Evolutionary conservation across 2,888 invertebrate species (phyloP).

Genomic region (Hydraecia micacea): DNA sequence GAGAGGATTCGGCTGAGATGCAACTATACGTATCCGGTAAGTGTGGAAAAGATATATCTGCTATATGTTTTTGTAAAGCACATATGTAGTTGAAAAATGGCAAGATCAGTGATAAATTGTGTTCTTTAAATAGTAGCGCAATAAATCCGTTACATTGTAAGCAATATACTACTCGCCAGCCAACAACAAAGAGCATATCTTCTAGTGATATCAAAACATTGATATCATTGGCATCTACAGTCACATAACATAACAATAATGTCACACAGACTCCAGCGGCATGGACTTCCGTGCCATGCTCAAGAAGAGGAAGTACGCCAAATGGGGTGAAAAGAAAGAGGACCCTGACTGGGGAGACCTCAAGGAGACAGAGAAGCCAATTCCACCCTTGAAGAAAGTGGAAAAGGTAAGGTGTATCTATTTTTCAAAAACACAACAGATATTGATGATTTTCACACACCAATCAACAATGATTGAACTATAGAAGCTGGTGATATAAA

Average conservation of each 20-base stretch:
- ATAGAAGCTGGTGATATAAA: conserved; percentile 83
- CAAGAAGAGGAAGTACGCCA: conserved; percentile 98
- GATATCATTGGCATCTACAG: neutral
- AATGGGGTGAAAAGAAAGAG: conserved; percentile 97
- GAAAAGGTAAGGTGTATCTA: conserved; percentile 94
- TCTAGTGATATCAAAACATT: neutral
- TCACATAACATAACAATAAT: conserved; percentile 16
- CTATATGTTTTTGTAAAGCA: neutral
- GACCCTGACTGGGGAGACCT: conserved; percentile 98
- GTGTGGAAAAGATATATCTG: conserved; percentile 41
- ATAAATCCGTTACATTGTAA: neutral
- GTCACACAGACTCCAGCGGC: conserved; percentile 96
- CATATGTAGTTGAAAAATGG: neutral
- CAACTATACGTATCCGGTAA: conserved; percentile 98
- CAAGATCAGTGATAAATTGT: neutral
- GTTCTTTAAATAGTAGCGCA: neutral
- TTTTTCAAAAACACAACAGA: conserved; percentile 19
- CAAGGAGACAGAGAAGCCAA: conserved; percentile 97
- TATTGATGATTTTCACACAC: conserved; percentile 20
- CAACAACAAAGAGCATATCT: conserved; percentile 5
- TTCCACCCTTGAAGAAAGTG: conserved; percentile 96
- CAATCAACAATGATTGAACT: conserved; percentile 24
- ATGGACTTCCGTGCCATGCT: conserved; percentile 99
- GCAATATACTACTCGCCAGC: neutral
- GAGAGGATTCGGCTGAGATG: conserved; percentile 98